These are phyloP conservation scores for Sciurus niger DNA, from an alignment of 2,113 vertebrate genomes.

Conservation along the genomic window DNA sequence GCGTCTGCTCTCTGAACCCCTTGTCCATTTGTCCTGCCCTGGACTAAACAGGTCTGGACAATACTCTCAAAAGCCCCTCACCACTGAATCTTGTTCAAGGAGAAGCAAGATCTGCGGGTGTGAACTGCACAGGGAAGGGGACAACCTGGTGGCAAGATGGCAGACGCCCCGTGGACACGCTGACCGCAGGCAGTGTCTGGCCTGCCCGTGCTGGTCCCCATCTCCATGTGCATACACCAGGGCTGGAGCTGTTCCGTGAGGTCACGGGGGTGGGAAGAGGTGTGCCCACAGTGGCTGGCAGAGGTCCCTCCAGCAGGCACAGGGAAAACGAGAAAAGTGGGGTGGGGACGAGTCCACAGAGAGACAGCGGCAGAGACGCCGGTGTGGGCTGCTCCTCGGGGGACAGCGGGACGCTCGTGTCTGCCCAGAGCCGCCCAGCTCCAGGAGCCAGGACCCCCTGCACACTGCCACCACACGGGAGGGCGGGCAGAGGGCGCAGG, in stretches of 20 bases:
- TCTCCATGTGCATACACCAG: not conserved
- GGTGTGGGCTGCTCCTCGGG: no score
- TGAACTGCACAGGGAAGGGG: no score
- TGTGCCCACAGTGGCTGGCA: no score
- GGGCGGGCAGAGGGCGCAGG: not conserved
- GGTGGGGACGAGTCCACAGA: not conserved
- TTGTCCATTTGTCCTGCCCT: no score
- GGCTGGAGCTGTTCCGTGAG: not conserved
- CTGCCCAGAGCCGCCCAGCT: no score
- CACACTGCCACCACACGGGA: not conserved
- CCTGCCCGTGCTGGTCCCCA: fast-evolving
- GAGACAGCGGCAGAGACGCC: not conserved
- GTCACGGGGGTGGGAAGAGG: not conserved
- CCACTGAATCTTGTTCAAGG: no score
- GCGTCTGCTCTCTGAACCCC: not conserved
- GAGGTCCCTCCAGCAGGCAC: not conserved
- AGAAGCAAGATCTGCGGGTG: no score
- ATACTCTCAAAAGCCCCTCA: no score
- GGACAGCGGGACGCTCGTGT: not conserved
- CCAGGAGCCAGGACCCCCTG: not conserved
- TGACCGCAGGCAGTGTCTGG: not conserved
- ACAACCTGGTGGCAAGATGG: no score
- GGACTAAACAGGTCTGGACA: no score
- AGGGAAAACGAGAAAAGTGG: not conserved
- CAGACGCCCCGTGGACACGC: no score